Evolutionary conservation across 2,113 vertebrate species (phyloP).

Genomic region (Perccottus glenii): DNA sequence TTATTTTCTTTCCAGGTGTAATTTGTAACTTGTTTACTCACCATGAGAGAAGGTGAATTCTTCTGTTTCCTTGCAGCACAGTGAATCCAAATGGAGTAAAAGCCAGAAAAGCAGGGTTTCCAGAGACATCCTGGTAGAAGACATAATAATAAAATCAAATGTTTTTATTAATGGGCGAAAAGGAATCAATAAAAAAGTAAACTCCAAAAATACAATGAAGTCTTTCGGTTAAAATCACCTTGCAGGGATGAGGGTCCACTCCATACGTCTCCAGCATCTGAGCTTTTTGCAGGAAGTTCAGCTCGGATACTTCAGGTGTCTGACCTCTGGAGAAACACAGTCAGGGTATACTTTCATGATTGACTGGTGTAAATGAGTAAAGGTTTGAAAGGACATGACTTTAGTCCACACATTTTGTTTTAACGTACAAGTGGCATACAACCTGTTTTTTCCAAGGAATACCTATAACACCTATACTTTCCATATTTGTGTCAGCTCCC

Average conservation of each 20-base stretch:
- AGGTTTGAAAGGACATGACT: no score
- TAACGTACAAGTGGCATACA: no score
- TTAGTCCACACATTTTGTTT: no score
- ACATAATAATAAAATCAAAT: slow-evolving; percentile 7
- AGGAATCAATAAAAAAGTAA: not conserved
- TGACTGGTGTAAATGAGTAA: no score
- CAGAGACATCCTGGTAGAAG: slow-evolving; percentile 89
- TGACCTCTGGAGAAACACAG: slow-evolving; percentile 83
- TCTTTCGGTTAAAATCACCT: slow-evolving; percentile 76
- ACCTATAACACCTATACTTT: no score
- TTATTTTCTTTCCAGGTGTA: no score
- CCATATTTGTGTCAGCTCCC: no score
- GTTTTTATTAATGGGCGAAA: not conserved
- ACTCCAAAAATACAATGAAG: not conserved
- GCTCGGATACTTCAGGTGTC: slow-evolving; percentile 89
- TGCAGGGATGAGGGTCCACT: slow-evolving; percentile 97
- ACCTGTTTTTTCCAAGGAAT: no score
- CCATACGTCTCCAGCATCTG: slow-evolving; percentile 96
- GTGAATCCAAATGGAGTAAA: slow-evolving; percentile 98
- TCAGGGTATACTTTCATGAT: not conserved
- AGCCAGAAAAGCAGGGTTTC: slow-evolving; percentile 93
- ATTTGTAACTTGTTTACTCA: slow-evolving; percentile 72
- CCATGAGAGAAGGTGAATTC: slow-evolving; percentile 96
- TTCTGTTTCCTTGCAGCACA: slow-evolving; percentile 95
- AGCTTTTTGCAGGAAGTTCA: slow-evolving; percentile 95